Evolutionary conservation across 2,888 invertebrate species (phyloP).

Genomic region (Perdita meconis): DNA sequence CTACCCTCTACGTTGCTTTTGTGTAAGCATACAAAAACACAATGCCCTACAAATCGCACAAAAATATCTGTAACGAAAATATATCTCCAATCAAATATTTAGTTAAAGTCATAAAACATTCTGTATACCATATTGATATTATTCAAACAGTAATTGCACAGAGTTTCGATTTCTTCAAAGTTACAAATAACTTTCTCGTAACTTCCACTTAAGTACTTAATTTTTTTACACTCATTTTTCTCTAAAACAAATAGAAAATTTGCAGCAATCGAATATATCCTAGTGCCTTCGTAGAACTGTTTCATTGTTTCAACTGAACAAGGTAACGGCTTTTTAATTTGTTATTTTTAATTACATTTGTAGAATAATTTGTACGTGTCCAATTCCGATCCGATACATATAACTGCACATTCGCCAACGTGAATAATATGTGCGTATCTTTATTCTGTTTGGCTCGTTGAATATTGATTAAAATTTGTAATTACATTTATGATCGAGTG

Average conservation of each 20-base stretch:
- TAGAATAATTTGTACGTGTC: background rate
- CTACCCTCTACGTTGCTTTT: background rate
- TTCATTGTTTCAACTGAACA: conserved; percentile 1
- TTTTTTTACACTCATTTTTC: background rate
- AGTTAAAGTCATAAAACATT: background rate
- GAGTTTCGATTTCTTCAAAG: background rate
- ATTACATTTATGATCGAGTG: background rate
- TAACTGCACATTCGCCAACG: background rate
- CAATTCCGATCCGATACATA: background rate
- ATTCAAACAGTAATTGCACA: background rate
- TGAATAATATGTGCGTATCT: too few species aligned
- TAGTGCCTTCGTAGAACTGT: background rate
- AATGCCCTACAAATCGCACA: background rate
- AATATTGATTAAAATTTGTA: background rate
- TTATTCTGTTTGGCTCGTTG: too few species aligned
- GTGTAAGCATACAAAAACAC: background rate
- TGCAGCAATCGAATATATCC: background rate
- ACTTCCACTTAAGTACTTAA: background rate
- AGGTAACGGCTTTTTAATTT: background rate
- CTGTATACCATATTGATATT: background rate
- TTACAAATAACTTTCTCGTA: background rate
- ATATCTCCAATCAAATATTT: background rate
- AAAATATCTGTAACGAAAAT: background rate
- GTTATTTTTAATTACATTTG: background rate
- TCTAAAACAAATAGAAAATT: background rate